Percentiles rank a stretch among this genome's conserved stretches.
phyloP scores from a whole-genome alignment of 2,113 vertebrate genomes.

The Castor canadensis region DNA sequence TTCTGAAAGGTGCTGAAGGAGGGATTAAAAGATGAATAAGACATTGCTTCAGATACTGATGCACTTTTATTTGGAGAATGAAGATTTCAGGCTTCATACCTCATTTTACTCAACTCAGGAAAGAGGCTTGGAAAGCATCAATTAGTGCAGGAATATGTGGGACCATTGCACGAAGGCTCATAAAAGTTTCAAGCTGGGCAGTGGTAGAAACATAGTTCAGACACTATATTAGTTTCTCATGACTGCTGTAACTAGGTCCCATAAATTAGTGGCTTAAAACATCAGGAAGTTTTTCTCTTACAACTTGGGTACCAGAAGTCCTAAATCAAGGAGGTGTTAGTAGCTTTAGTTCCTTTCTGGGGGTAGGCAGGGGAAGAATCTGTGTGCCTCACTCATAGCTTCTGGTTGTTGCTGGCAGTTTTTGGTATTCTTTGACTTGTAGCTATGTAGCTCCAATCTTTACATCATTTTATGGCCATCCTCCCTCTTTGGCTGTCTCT shows the following conservation, averaged over 20 bases:
- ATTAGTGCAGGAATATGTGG: neutral
- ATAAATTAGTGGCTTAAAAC: neutral
- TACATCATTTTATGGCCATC: fast-evolving
- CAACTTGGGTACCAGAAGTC: neutral
- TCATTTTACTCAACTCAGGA: neutral
- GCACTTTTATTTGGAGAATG: neutral
- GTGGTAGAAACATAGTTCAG: neutral
- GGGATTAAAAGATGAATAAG: neutral
- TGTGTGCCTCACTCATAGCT: neutral
- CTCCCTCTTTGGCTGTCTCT: neutral
- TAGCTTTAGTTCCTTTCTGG: neutral
- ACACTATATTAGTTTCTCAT: neutral
- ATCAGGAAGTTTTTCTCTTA: neutral
- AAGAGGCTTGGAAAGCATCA: neutral
- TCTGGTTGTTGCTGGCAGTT: neutral
- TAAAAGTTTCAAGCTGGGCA: neutral
- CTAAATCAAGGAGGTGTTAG: neutral
- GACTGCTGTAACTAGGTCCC: neutral
- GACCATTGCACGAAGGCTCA: neutral
- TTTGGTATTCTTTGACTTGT: neutral
- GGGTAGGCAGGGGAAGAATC: neutral
- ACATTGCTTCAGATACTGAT: neutral
- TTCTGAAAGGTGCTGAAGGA: neutral
- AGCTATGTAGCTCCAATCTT: neutral
- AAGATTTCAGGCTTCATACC: neutral